A percentile compares a stretch with the other conserved stretches of the same genome.
These are phyloP conservation scores for Cottus gobio DNA, from an alignment of 2,113 vertebrate genomes.

Conservation along the genomic window DNA sequence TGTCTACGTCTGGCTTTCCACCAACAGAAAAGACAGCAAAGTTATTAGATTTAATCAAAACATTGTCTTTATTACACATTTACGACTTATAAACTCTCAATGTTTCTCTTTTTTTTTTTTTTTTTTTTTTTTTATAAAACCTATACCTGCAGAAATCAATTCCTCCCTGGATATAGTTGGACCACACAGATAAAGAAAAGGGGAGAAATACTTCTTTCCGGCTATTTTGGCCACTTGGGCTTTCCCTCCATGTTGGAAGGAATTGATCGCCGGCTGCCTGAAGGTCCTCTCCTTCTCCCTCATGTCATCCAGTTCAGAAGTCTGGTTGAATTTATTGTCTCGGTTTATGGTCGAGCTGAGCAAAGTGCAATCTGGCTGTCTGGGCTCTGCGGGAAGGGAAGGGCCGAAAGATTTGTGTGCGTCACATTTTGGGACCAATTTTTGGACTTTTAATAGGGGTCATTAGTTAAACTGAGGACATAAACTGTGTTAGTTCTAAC, in stretches of 20 bases:
- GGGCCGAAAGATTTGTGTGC: slow-evolving; percentile 9
- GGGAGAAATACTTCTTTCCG: background rate
- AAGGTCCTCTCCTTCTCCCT: slow-evolving; percentile 72
- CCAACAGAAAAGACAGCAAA: background rate
- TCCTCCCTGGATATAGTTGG: slow-evolving; percentile 11
- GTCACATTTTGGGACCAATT: slow-evolving; percentile 12
- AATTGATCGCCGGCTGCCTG: slow-evolving; percentile 73
- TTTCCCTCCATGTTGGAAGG: slow-evolving; percentile 73
- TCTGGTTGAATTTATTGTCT: slow-evolving; percentile 77
- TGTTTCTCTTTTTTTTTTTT: background rate
- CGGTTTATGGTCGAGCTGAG: slow-evolving; percentile 74
- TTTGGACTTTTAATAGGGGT: slow-evolving; percentile 1
- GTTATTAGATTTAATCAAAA: slow-evolving; percentile 16
- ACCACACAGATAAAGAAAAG: slow-evolving; percentile 20
- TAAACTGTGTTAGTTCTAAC: background rate
- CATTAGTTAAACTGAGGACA: background rate
- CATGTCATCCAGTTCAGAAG: slow-evolving; percentile 73
- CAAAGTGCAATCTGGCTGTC: slow-evolving; percentile 79
- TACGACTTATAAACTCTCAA: background rate
- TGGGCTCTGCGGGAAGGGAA: slow-evolving; percentile 62
- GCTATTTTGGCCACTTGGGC: slow-evolving; percentile 31
- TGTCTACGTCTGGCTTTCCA: background rate
- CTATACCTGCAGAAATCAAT: slow-evolving; percentile 48
- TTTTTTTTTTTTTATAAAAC: background rate
- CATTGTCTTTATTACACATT: slow-evolving; percentile 13